These are phyloP conservation scores for Mormyrus proboscirostris DNA, from an alignment of 2,797 vertebrate genomes.

Conservation along the genomic window DNA sequence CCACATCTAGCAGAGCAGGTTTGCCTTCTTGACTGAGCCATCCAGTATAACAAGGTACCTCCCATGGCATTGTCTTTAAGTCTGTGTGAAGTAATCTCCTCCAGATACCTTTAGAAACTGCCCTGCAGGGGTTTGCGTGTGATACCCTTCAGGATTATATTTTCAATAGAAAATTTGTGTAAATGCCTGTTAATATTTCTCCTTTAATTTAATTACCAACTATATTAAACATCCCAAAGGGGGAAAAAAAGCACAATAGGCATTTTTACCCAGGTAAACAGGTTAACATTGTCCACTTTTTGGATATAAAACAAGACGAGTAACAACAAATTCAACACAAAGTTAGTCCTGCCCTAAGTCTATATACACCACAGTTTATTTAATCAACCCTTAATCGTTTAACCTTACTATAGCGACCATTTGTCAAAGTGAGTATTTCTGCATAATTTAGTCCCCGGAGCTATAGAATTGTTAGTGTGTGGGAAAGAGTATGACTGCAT, in stretches of 20 bases:
- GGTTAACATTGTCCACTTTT: background rate
- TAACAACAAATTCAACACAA: background rate
- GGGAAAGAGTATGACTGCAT: background rate
- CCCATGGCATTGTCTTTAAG: background rate
- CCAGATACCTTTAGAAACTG: background rate
- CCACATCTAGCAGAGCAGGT: constrained; percentile 19
- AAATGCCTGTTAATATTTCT: background rate
- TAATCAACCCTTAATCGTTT: background rate
- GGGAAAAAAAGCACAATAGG: background rate
- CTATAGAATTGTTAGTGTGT: background rate
- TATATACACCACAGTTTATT: background rate
- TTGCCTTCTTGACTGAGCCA: background rate
- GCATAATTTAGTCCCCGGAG: background rate
- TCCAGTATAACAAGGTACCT: background rate
- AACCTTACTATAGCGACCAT: background rate
- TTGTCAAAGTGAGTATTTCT: background rate
- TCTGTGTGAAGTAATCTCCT: background rate
- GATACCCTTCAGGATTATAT: background rate
- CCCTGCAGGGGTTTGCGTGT: background rate
- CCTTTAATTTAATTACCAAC: background rate
- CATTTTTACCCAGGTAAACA: background rate
- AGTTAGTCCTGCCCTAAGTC: background rate
- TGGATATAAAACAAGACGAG: background rate
- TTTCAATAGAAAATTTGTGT: background rate
- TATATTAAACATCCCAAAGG: background rate